phyloP scores from a whole-genome alignment of 1,140 invertebrate species.

The Drosophila subpulchrella region DNA sequence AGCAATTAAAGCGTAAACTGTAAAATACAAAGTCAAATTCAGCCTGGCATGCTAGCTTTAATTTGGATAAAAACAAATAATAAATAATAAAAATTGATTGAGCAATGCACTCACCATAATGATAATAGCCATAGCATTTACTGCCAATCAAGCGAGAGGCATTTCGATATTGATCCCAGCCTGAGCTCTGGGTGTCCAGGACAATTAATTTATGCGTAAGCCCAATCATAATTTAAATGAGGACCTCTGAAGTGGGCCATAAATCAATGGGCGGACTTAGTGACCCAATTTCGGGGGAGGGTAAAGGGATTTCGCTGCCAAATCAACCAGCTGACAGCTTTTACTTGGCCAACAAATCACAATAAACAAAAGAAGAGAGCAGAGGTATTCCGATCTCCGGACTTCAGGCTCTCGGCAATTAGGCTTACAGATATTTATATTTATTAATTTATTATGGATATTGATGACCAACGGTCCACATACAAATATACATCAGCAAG shows the following conservation, averaged over 20 bases:
- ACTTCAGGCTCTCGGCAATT: slow-evolving; percentile 21
- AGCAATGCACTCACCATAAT: slow-evolving; percentile 5
- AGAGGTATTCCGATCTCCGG: not conserved
- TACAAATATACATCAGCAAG: slow-evolving; percentile 33
- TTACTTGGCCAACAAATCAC: slow-evolving; percentile 53
- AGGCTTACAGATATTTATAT: slow-evolving; percentile 27
- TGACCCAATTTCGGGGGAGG: slow-evolving; percentile 22
- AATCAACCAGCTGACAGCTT: slow-evolving; percentile 32
- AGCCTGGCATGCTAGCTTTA: slow-evolving; percentile 43
- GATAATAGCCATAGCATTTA: slow-evolving; percentile 11
- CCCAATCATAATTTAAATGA: slow-evolving; percentile 42
- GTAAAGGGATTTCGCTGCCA: slow-evolving; percentile 10
- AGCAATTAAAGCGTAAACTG: slow-evolving; percentile 43
- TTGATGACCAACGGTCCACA: slow-evolving; percentile 57
- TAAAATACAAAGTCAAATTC: slow-evolving; percentile 48
- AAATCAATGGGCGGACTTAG: slow-evolving; percentile 44
- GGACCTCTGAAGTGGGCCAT: slow-evolving; percentile 21
- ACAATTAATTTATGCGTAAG: slow-evolving; percentile 48
- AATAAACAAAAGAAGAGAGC: slow-evolving; percentile 19
- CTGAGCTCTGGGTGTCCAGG: slow-evolving; percentile 28
- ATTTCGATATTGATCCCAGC: slow-evolving; percentile 36
- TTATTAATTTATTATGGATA: slow-evolving; percentile 68
- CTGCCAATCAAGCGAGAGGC: slow-evolving; percentile 28
- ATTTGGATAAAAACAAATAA: slow-evolving; percentile 30
- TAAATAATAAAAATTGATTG: slow-evolving; percentile 32